These are phyloP conservation scores for Gadopsis marmoratus DNA, from an alignment of 2,797 vertebrate genomes.

Conservation along the genomic window DNA sequence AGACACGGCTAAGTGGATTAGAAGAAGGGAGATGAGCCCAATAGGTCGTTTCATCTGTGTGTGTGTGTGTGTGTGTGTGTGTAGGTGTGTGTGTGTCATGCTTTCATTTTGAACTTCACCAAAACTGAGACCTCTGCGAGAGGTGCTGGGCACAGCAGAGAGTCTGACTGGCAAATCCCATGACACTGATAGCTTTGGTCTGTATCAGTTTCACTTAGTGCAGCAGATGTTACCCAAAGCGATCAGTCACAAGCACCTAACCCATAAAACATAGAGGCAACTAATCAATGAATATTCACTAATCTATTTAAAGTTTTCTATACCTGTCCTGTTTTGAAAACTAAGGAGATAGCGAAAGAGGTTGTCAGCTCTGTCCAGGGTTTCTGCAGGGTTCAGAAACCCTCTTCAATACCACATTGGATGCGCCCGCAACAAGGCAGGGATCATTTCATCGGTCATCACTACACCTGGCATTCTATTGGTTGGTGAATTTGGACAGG, in stretches of 20 bases:
- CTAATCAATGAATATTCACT: constrained; percentile 20
- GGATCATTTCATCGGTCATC: too few relatives aligned
- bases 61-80: constrained; percentile 41
- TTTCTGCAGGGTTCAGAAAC: not conserved
- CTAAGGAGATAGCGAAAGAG: not conserved
- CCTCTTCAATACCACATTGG: not conserved
- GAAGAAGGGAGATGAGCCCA: constrained; percentile 65
- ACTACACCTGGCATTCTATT: too few relatives aligned
- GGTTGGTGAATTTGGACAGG: too few relatives aligned
- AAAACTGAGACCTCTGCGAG: constrained; percentile 54
- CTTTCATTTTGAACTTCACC: constrained; percentile 67
- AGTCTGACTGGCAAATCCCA: constrained; percentile 48
- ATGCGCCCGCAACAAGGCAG: too few relatives aligned
- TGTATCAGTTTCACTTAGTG: constrained; percentile 50
- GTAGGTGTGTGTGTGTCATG: constrained; percentile 27
- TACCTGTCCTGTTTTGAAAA: not conserved
- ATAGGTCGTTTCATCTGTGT: constrained; percentile 61
- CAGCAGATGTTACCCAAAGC: constrained; percentile 40
- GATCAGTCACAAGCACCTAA: constrained; percentile 43
- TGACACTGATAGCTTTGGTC: constrained; percentile 54
- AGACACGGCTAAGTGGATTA: constrained; percentile 66
- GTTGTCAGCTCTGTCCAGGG: not conserved
- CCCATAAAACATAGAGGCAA: constrained; percentile 37
- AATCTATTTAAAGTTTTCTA: not conserved
- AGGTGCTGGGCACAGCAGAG: constrained; percentile 41